Evolutionary conservation across 2,888 invertebrate genomes (phyloP), one percentile per base, ranked within the genome.

Genomic region (Spilosoma lubricipeda): DNA sequence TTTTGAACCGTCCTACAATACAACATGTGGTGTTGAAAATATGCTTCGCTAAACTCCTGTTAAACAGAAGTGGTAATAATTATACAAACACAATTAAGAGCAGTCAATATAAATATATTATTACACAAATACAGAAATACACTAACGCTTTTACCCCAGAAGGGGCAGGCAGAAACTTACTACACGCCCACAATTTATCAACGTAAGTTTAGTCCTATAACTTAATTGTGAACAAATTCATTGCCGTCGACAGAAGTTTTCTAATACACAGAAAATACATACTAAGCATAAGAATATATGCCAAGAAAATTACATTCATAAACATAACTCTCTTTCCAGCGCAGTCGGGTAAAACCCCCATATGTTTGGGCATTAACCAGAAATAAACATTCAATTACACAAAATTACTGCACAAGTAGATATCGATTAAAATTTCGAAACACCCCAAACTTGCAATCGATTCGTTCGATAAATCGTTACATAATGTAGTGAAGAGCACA

Each of bases 401-500:
- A 39, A 27, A 33, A 23, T 66, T 39, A 36, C 71, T 42, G 33
- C 30, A 52, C 63, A 56, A 39, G 67, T 27, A 30, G 48, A 65
- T 18, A 66, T 59, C 67, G 42, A 11, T 33, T 13, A 48, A 64
- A 71, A 30, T 56, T 42, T 70, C 20, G n/a, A 73, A 69, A 75
- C 15, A n/a, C 15, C 27, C 42, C 67, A 71, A 74, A 71, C 39
- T 39, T 45, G 63, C 70, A 70, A 75, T 75, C 42, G 66, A 3
- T 74, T 42, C 63, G 45, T 9, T 79, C 81, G 78, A 80, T 82
- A 79, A 78, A 52, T 67, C 69, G 71, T 84, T 84, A 83, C 74
- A 78, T 79, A 75, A 77, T 82, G 76, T 75, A 81, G 75, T 78
- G 71, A 81, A 85, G 83, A 82, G 69, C 77, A 80, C 81, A 84